Base-by-base conservation (phyloP, 2,797 vertebrate genomes). In the Coracias cyanogaster region DNA sequence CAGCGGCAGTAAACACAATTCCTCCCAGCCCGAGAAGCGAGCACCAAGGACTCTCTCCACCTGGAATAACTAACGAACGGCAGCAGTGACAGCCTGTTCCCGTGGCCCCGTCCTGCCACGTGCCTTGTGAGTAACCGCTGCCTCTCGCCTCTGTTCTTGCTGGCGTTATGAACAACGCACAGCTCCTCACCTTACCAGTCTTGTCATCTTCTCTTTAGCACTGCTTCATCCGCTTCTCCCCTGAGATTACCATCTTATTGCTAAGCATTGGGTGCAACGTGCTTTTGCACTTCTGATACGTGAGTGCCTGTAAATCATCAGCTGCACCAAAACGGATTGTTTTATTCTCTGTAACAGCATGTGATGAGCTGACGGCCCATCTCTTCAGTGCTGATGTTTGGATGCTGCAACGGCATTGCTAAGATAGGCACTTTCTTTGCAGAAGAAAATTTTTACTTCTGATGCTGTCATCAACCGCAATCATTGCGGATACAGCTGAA, bases 281-380 rank as follows among this genome's bases (percentile, higher is more conserved):
- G 17, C 26, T 66, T 86, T 78, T 66, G n/a, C 29, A 39, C 17
- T 41, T 73, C 43, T 37, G 26, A 52, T 12, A 3, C 4, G 11
- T 2, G 6, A 5, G 15, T 55, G n/a, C 55, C 28, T 33, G 22
- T 4, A 46, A 46, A 52, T 8, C 43, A 21, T 13, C 16, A 29
- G 54, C 10, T 33, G n/a, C 33, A 52, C 66, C 66, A 29, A 74
- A 41, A 22, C 28, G 8, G 13, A 18, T 49, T 1, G 0, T 37
- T 78, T 26, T 28, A 6, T 35, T n/a, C 25, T 52, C 39, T 20
- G 15, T 15, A 39, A 31, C 10, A 0, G 12, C 22, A 13, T 0
- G 8, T 37, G 55, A 66, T 0, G 0, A 62, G n/a, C 55, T 82
- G 0, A 3, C 7, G 20, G 15, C 16, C n/a, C n/a, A 10, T 57